Base-by-base conservation (phyloP, 1,140 invertebrate species). In the Cyclargus thomasi region DNA sequence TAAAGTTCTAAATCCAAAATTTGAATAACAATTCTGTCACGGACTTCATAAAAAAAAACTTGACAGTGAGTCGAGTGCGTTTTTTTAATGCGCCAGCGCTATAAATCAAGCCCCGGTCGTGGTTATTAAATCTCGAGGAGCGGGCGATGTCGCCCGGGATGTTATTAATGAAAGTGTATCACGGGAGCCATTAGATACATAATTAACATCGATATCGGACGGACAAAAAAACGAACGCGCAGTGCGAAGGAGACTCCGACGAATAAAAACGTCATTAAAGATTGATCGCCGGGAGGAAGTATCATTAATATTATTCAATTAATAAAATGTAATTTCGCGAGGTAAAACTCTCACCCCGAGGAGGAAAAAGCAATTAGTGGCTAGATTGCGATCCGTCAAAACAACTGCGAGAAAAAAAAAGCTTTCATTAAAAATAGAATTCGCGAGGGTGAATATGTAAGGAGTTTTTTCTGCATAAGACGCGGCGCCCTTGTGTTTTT, bases 301-400 rank as follows among this genome's bases (percentile, higher is more conserved):
- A 85, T 90, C 86, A 90, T 90, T 90, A 90, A 88, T 89, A 87
- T 87, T 90, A 89, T 90, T 90, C 86, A 90, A 90, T 89, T 90
- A 89, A 90, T 90, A 88, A 88, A 90, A 88, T 80, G 86, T 87
- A 90, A 90, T 90, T 88, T 88, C 73, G 81, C 83, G 76, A 82
- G 81, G 83, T 82, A 81, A 82, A 82, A 81, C 77, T 77, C 79
- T 82, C 85, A 85, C 86, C 85, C 86, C 80, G 80, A 82, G 78
- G 85, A 88, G 85, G 88, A 88, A 90, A 88, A 90, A 88, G 88
- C 86, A 90, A 90, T 90, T 90, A 90, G 88, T 88, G 86, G 86
- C 86, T 89, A 88, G 86, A 90, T 88, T 90, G 88, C 86, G 77
- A 85, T 83, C 85, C 88, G 86, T 88, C 88, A 88, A 90, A 90